These are phyloP conservation scores for Pandemis cinnamomeana DNA, from an alignment of 2,888 invertebrate genomes.

Conservation along the genomic window DNA sequence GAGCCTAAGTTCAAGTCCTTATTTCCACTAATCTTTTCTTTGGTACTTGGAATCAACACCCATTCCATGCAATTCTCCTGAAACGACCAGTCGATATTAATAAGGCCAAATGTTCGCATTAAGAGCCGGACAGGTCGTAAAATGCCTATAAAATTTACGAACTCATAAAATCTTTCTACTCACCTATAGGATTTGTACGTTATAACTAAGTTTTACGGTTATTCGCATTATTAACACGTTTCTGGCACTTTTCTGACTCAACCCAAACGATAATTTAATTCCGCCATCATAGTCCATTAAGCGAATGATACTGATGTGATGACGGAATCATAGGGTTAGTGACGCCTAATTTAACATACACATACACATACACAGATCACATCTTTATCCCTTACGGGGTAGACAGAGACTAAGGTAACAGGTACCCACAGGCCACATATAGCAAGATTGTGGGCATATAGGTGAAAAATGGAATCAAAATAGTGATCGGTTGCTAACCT, in stretches of 20 bases:
- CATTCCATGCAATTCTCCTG: constrained; percentile 1
- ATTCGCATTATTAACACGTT: constrained; percentile 28
- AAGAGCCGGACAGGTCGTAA: constrained; percentile 66
- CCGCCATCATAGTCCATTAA: not conserved
- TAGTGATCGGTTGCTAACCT: too few relatives aligned
- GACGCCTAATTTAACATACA: too few relatives aligned
- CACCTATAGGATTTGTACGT: constrained; percentile 36
- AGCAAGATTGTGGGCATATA: too few relatives aligned
- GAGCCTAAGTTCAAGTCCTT: not conserved
- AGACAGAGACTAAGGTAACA: too few relatives aligned
- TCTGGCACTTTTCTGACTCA: constrained; percentile 21
- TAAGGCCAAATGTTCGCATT: constrained; percentile 57
- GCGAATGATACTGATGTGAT: not conserved
- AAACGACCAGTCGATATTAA: constrained; percentile 50
- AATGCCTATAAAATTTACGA: constrained; percentile 68
- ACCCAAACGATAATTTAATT: constrained; percentile 22
- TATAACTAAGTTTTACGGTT: constrained; percentile 33
- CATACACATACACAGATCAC: too few relatives aligned
- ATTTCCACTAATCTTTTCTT: not conserved
- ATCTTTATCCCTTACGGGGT: too few relatives aligned
- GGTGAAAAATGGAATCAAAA: too few relatives aligned
- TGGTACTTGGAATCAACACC: not conserved
- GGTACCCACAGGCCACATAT: too few relatives aligned
- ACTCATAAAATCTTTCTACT: constrained; percentile 56
- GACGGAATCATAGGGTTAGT: not conserved